A percentile compares a stretch with the other conserved stretches of the same genome.
These are phyloP conservation scores for Sander vitreus DNA, from an alignment of 2,113 vertebrate genomes.

Conservation along the genomic window DNA sequence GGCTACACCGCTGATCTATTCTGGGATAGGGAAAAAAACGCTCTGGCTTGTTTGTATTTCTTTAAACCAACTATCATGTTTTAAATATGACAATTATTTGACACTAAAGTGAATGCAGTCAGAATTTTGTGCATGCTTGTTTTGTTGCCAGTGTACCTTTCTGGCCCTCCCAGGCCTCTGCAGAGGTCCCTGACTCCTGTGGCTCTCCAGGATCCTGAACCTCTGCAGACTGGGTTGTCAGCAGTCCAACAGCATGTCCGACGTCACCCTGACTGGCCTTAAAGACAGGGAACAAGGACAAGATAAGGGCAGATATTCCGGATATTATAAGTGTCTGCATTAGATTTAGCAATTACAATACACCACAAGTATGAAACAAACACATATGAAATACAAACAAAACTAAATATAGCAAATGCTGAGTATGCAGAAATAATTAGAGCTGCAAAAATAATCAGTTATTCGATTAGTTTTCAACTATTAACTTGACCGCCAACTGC, in stretches of 20 bases:
- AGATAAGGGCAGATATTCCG: neutral
- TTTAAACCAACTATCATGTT: too few relatives aligned
- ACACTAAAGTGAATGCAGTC: neutral
- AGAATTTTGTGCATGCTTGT: neutral
- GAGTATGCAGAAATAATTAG: too few relatives aligned
- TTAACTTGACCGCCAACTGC: too few relatives aligned
- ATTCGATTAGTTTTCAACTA: too few relatives aligned
- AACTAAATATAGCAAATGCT: neutral
- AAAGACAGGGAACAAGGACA: neutral
- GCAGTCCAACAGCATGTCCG: constrained; percentile 90
- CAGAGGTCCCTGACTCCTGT: constrained; percentile 65
- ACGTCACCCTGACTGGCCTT: constrained; percentile 94
- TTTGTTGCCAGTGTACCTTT: constrained; percentile 69
- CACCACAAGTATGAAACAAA: neutral
- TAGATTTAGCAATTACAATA: neutral
- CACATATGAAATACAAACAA: neutral
- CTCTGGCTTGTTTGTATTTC: too few relatives aligned
- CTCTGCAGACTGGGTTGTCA: constrained; percentile 83
- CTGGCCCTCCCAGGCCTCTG: constrained; percentile 67
- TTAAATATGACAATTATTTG: neutral
- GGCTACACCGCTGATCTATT: too few relatives aligned
- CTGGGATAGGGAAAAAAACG: too few relatives aligned
- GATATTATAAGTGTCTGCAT: neutral
- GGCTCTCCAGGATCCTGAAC: constrained; percentile 77
- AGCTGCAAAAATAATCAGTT: too few relatives aligned